These are phyloP conservation scores for Gymnocheta viridis DNA, from an alignment of 2,888 invertebrate genomes.

Conservation along the genomic window DNA sequence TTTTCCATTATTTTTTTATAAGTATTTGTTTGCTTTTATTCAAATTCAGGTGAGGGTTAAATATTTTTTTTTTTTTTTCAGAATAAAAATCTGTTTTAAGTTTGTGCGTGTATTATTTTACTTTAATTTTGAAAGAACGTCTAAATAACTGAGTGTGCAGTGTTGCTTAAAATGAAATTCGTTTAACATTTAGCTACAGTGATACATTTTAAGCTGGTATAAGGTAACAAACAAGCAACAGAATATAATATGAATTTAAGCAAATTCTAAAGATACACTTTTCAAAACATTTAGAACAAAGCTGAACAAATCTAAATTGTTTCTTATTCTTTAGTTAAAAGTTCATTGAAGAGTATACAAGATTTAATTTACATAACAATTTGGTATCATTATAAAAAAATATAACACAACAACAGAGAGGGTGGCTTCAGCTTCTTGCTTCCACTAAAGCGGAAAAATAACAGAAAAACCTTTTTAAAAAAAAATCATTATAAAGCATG, in stretches of 20 bases:
- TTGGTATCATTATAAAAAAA: constrained; percentile 26
- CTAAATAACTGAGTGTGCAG: constrained; percentile 28
- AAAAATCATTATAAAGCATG: constrained; percentile 11
- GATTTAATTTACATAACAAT: constrained; percentile 63
- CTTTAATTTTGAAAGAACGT: constrained; percentile 9
- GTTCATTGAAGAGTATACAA: constrained; percentile 47
- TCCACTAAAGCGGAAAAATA: background rate
- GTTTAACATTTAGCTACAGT: constrained; percentile 44
- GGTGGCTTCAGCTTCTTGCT: background rate
- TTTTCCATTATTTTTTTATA: background rate
- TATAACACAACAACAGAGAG: background rate
- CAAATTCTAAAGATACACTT: background rate
- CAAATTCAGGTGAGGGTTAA: constrained; percentile 46
- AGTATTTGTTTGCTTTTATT: background rate
- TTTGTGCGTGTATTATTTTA: constrained; percentile 20
- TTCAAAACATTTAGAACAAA: background rate
- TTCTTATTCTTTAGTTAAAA: constrained; percentile 51
- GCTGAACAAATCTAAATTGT: constrained; percentile 31
- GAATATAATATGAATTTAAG: too few species aligned
- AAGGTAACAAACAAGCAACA: constrained; percentile 3
- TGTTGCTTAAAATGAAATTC: constrained; percentile 45
- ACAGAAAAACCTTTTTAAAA: background rate
- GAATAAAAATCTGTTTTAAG: background rate
- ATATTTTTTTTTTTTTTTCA: background rate
- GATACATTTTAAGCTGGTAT: constrained; percentile 48